These are phyloP conservation scores for Drosophila helvetica DNA, from an alignment of 2,888 invertebrate species.

Conservation along the genomic window DNA sequence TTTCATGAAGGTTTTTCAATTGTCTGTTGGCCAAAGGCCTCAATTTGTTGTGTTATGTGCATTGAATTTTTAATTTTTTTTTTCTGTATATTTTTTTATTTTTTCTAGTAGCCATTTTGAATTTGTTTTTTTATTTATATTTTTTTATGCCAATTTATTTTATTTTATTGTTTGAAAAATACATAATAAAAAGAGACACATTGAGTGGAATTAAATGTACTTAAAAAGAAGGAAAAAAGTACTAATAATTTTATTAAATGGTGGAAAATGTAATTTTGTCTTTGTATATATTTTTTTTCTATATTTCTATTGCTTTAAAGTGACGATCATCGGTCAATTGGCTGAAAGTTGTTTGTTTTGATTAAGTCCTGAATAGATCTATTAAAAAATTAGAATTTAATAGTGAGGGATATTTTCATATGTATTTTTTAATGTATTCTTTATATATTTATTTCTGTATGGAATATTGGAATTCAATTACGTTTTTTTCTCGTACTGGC, in stretches of 20 bases:
- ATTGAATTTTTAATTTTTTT: conserved; percentile 68
- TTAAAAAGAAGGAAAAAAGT: neutral
- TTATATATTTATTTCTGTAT: too few relatives aligned
- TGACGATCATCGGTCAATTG: too few relatives aligned
- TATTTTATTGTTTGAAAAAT: conserved; percentile 16
- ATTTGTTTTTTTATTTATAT: conserved; percentile 35
- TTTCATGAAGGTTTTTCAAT: conserved; percentile 76
- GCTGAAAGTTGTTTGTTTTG: too few relatives aligned
- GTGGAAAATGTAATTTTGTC: neutral
- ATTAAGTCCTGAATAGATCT: too few relatives aligned
- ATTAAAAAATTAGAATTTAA: too few relatives aligned
- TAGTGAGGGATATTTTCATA: too few relatives aligned
- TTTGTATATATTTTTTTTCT: neutral
- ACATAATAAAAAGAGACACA: neutral
- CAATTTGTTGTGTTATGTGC: conserved; percentile 63
- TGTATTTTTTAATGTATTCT: too few relatives aligned
- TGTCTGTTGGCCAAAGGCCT: conserved; percentile 69
- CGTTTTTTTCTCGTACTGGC: too few relatives aligned
- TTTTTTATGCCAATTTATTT: conserved; percentile 35
- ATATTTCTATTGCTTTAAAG: too few relatives aligned
- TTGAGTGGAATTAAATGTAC: neutral
- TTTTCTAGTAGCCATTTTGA: conserved; percentile 63
- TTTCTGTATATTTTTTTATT: neutral
- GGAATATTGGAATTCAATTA: too few relatives aligned
- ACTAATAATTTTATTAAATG: neutral